A percentile compares a stretch with the other conserved stretches of the same genome.
phyloP scores from a whole-genome alignment of 1,140 invertebrate species.

The Diabrotica undecimpunctata region DNA sequence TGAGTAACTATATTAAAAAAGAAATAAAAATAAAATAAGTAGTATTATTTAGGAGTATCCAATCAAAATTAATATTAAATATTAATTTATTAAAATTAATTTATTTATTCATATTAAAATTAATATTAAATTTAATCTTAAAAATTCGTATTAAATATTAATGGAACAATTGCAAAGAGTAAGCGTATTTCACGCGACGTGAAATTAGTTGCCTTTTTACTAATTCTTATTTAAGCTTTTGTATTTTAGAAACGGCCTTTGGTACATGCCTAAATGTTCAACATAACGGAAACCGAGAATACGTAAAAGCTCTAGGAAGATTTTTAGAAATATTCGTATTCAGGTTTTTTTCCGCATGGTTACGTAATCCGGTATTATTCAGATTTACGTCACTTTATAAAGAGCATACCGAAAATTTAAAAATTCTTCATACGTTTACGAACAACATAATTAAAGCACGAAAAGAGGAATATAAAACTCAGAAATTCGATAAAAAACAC shows the following conservation, averaged over 20 bases:
- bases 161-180: no score
- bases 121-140: no score
- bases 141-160: no score
- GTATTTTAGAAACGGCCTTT: slow-evolving; percentile 33
- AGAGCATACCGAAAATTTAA: slow-evolving; percentile 26
- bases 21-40: no score
- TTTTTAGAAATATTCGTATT: slow-evolving; percentile 34
- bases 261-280: slow-evolving; percentile 31
- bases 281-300: slow-evolving; percentile 30
- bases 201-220: no score
- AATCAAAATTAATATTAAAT: no score
- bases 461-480: slow-evolving; percentile 25
- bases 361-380: slow-evolving; percentile 32
- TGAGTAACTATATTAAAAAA: no score
- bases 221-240: neutral
- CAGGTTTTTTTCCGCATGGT: slow-evolving; percentile 32
- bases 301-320: slow-evolving; percentile 29
- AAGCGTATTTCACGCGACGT: no score
- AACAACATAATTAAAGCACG: slow-evolving; percentile 27
- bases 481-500: slow-evolving; percentile 15
- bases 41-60: no score
- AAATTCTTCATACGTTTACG: slow-evolving; percentile 30
- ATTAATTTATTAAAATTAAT: no score
- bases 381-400: slow-evolving; percentile 29
- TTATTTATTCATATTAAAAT: no score